phyloP scores from a whole-genome alignment of 2,888 invertebrate species.

The Cheilosia soror region DNA sequence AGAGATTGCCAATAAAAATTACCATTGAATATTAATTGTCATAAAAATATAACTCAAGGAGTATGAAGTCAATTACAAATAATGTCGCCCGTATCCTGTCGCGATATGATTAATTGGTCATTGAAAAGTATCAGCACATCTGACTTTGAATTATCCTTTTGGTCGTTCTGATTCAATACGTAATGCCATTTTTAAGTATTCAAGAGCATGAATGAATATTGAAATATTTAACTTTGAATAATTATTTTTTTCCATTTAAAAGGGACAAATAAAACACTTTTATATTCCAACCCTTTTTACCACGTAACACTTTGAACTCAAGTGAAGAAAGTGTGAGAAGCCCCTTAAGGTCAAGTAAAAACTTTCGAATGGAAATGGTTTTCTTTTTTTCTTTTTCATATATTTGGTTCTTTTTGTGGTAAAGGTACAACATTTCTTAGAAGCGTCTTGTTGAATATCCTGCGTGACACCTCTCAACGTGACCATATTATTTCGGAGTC shows the following conservation, averaged over 20 bases:
- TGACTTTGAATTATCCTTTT: conserved; percentile 27
- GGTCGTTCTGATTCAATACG: conserved; percentile 11
- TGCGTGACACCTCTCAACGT: too few relatives aligned
- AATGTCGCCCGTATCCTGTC: not conserved
- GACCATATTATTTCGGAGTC: too few relatives aligned
- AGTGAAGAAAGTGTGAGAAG: conserved; percentile 21
- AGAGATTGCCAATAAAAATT: conserved; percentile 47
- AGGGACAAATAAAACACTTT: not conserved
- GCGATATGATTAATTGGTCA: conserved; percentile 21
- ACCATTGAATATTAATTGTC: conserved; percentile 21
- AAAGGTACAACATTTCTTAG: not conserved
- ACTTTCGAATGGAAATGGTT: conserved; percentile 9
- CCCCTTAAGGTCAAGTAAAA: conserved; percentile 1
- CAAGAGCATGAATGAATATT: conserved; percentile 34
- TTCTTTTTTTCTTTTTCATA: not conserved
- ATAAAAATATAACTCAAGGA: conserved; percentile 13
- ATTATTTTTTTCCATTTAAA: not conserved
- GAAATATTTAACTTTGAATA: not conserved
- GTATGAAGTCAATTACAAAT: conserved; percentile 7
- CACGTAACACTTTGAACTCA: not conserved
- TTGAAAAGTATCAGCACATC: conserved; percentile 15
- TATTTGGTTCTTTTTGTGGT: not conserved
- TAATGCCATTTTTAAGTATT: conserved; percentile 15
- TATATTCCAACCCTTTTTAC: conserved; percentile 5
- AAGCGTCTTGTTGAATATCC: not conserved